phyloP scores from a whole-genome alignment of 2,888 invertebrate species.

The Aromia moschata region DNA sequence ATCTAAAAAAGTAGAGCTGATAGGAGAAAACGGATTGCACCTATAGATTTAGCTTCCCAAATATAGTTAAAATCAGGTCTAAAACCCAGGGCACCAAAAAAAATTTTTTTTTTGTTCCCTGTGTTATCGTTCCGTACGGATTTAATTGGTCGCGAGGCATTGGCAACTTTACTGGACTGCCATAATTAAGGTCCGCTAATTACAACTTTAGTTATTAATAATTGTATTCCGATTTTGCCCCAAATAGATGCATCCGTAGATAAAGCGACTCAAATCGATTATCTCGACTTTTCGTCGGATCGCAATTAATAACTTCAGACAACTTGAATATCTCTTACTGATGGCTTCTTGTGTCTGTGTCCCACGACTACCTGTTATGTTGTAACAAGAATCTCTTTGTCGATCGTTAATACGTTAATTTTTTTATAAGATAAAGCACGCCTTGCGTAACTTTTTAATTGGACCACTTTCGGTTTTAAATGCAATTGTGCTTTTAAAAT shows the following conservation, averaged over 20 bases:
- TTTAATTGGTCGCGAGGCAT: neutral
- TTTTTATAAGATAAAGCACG: slow-evolving; percentile 15
- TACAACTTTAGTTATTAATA: slow-evolving; percentile 13
- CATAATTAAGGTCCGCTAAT: neutral
- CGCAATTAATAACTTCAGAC: slow-evolving; percentile 14
- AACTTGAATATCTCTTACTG: slow-evolving; percentile 1
- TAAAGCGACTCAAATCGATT: slow-evolving; percentile 18
- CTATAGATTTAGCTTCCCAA: too few relatives aligned
- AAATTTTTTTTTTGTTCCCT: too few relatives aligned
- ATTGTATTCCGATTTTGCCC: slow-evolving; percentile 18
- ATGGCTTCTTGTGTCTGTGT: neutral
- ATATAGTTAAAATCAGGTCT: too few relatives aligned
- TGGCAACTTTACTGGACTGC: neutral
- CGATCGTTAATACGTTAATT: slow-evolving; percentile 2
- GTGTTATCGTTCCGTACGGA: too few relatives aligned
- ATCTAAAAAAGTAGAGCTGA: too few relatives aligned
- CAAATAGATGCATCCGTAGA: slow-evolving; percentile 17
- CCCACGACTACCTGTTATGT: slow-evolving; percentile 16
- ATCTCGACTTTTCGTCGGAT: slow-evolving; percentile 6
- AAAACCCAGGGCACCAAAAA: too few relatives aligned
- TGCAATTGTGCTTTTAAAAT: slow-evolving; percentile 2
- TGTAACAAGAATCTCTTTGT: slow-evolving; percentile 6
- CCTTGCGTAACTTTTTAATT: slow-evolving; percentile 10
- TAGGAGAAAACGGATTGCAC: too few relatives aligned
- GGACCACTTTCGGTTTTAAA: slow-evolving; percentile 20